Evolutionary conservation across 2,888 invertebrate genomes (phyloP), one percentile per base, ranked within the genome.

Genomic region (Stenurella melanura): DNA sequence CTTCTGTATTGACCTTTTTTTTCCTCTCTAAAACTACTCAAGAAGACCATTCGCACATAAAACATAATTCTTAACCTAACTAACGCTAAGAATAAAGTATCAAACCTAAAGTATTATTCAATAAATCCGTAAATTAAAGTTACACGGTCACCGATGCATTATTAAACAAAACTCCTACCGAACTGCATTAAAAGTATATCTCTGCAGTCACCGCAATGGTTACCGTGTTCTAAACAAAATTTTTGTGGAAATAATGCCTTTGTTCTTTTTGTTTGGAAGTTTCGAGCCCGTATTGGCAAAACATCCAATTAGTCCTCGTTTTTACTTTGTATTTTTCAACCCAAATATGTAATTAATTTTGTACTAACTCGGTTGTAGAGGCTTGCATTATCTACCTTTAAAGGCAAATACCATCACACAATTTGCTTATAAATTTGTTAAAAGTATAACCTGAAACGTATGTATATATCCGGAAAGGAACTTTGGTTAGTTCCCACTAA

Each of bases 371-470:
- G 63, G 34, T 19, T 57, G 10, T 30, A 61, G 61, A 21, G 30
- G 30, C 63, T 30, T 34, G 63, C 34, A 63, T 66, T 66, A 66
- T 66, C 18, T 21, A 19, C 66, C 66, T 66, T 66, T 66, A 66
- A 66, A 66, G 66, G 66, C 66, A 38, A 42, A 66, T 66, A 42
- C 42, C 64, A 76, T 80, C 79, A 80, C 72, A 84, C 86, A 86
- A 87, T 87, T 86, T 86, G 85, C 86, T 84, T 85, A 84, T 86
- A 86, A 86, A 86, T 86, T 86, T 85, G 85, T 85, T 84, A 61
- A 73, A 74, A 76, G 70, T 60, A 67, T 69, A 74, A 76, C 74
- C 76, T 74, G 26, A 69, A 73, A 72, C 76, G 18, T 34, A 30
- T 54, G 64, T 11, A 0, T 34, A 61, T 50, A 78, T 77, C 73